Conservation (phyloP, 1,140 invertebrate species). For the Drosophila yakuba region DNA sequence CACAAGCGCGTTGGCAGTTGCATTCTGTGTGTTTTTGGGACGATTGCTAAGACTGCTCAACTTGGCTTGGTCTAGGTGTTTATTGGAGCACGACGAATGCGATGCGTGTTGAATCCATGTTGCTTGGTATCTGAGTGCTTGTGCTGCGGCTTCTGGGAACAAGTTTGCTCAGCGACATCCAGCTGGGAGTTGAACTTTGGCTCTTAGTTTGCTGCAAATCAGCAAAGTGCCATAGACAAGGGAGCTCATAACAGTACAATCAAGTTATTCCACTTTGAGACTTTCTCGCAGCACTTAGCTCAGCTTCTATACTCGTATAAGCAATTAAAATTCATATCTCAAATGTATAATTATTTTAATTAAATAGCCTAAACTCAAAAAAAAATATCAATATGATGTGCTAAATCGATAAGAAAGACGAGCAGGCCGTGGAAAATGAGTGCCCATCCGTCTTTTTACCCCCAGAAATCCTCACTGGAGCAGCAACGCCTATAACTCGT, state of each 20-base stretch:
- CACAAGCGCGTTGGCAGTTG: constrained; percentile 66
- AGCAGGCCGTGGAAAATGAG: too few relatives aligned
- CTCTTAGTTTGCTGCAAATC: constrained; percentile 6
- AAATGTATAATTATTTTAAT: too few relatives aligned
- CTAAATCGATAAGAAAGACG: too few relatives aligned
- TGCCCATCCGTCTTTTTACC: too few relatives aligned
- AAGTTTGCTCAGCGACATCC: constrained; percentile 35
- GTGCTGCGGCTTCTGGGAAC: constrained; percentile 25
- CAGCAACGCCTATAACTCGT: neutral
- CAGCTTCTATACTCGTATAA: too few relatives aligned
- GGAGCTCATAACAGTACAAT: neutral
- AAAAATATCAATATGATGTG: too few relatives aligned
- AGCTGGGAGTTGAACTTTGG: constrained; percentile 64
- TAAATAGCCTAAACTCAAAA: too few relatives aligned
- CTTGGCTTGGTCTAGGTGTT: constrained; percentile 64
- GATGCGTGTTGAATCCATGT: constrained; percentile 47
- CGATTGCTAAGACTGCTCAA: constrained; percentile 51
- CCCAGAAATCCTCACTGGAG: neutral
- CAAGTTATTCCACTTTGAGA: neutral
- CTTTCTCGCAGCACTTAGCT: too few relatives aligned
- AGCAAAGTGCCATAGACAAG: constrained; percentile 10
- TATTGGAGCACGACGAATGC: constrained; percentile 75
- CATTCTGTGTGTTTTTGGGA: constrained; percentile 46
- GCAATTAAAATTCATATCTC: too few relatives aligned
- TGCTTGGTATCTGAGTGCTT: constrained; percentile 13